phyloP scores from a whole-genome alignment of 2,113 vertebrate species.

The Parus major region DNA sequence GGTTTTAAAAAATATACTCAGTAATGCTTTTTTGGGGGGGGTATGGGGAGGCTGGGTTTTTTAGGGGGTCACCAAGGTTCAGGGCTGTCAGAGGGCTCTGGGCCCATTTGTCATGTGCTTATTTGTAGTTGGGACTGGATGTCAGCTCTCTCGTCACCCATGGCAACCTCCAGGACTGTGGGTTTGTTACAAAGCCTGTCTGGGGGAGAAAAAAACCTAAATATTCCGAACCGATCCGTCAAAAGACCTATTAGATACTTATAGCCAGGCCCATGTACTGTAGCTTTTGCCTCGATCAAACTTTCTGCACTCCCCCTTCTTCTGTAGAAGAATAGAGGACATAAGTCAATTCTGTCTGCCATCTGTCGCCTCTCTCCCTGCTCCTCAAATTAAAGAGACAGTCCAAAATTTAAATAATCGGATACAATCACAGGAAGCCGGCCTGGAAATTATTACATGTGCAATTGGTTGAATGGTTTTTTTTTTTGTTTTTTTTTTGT shows the following conservation, averaged over 20 bases:
- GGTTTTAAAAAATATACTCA: constrained; percentile 54
- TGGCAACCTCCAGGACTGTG: constrained; percentile 78
- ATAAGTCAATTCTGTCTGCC: constrained; percentile 87
- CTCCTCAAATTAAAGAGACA: constrained; percentile 82
- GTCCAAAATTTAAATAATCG: constrained; percentile 73
- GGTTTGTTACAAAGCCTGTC: constrained; percentile 75
- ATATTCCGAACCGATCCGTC: constrained; percentile 70
- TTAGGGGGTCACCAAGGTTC: constrained; percentile 83
- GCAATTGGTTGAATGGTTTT: not conserved
- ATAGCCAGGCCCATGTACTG: constrained; percentile 64
- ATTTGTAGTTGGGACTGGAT: constrained; percentile 82
- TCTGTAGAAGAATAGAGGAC: constrained; percentile 82
- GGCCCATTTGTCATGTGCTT: constrained; percentile 88
- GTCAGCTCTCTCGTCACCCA: constrained; percentile 80
- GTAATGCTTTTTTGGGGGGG: not conserved
- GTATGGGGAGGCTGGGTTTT: constrained; percentile 36
- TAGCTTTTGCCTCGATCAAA: constrained; percentile 79
- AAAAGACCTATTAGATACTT: constrained; percentile 79
- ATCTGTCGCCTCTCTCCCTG: constrained; percentile 82
- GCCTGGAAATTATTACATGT: constrained; percentile 57
- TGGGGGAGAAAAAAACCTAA: constrained; percentile 62
- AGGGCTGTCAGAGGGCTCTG: constrained; percentile 79
- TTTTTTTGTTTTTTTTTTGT: too few relatives aligned
- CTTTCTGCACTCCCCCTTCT: constrained; percentile 79
- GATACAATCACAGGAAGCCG: constrained; percentile 56